Evolutionary conservation across 2,888 invertebrate genomes (phyloP), one percentile per base, ranked within the genome.

Genomic region (Polyommatus iphigenia): DNA sequence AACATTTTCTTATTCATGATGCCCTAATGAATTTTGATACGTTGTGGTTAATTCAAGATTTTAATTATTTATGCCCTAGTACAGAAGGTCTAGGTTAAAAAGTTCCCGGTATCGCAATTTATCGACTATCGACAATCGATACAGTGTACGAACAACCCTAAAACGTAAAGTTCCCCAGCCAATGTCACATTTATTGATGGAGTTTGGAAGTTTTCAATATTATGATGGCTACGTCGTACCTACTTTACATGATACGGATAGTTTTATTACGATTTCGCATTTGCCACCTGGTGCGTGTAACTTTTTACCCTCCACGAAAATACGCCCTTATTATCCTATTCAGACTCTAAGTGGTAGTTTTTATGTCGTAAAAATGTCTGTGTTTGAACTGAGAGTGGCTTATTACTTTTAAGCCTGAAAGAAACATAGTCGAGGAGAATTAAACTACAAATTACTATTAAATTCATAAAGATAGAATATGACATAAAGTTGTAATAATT

Each of bases 261-360:
- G 89, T 92, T 94, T 94, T 94, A 94, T 94, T 94, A 93, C 93
- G 89, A 93, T 92, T 93, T 93, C 90, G 89, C 93, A 94, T 94
- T 94, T 94, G 93, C 93, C 92, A 89, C 93, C 92, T 88, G 93
- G 91, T 90, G 93, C 84, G 93, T 87, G 85, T 88, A 87, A 86
- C 86, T 89, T 86, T 87, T 84, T 85, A 84, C 85, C 83, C 82
- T 77, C 81, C 78, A 80, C 78, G 77, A 81, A 83, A 80, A 82
- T 80, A 78, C 73, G 76, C 29, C 24, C 15, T 75, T 75, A 50
- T 46, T 50, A 75, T 29, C 75, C 50, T 46, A 73, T 75, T 75
- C 41, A 54, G 29, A 75, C 75, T 54, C 29, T 18, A 67, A 67
- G 29, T 75, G 50, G 50, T 75, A 50, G 75, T 54, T 54, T 75